phyloP scores from a whole-genome alignment of 2,797 vertebrate species.

The Eremophila alpestris region DNA sequence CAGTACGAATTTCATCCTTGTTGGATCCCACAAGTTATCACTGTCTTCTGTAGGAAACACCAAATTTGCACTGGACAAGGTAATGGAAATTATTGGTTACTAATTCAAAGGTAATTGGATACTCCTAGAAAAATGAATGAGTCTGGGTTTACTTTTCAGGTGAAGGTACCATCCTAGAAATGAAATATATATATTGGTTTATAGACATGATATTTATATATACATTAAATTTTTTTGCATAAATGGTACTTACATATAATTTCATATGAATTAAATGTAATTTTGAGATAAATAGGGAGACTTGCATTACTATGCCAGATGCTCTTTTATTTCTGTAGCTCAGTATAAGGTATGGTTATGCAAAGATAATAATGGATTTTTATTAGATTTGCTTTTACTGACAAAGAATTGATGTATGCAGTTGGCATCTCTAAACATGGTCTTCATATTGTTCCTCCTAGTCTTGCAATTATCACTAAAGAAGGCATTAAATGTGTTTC shows the following conservation, averaged over 20 bases:
- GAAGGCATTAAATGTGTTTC: background rate
- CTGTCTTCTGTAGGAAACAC: constrained; percentile 85
- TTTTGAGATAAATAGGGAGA: background rate
- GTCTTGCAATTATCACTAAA: background rate
- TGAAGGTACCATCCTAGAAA: background rate
- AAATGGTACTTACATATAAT: background rate
- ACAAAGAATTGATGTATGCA: background rate
- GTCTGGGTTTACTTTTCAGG: background rate
- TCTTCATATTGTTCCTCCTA: background rate
- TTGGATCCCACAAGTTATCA: constrained; percentile 88
- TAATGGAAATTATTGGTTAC: constrained; percentile 60
- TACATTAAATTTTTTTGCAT: accelerated
- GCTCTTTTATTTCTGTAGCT: background rate
- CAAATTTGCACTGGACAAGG: constrained; percentile 91
- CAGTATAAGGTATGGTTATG: background rate
- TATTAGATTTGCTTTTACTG: background rate
- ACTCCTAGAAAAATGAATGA: background rate
- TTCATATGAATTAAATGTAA: background rate
- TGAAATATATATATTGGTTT: background rate
- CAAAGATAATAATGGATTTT: background rate
- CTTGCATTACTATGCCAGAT: background rate
- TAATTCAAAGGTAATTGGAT: background rate
- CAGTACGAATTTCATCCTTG: constrained; percentile 88
- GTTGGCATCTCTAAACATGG: background rate
- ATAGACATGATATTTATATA: background rate